Percentiles rank a stretch among this genome's conserved stretches.
phyloP scores from a whole-genome alignment of 2,797 vertebrate species.

The Simalia tracyae region DNA sequence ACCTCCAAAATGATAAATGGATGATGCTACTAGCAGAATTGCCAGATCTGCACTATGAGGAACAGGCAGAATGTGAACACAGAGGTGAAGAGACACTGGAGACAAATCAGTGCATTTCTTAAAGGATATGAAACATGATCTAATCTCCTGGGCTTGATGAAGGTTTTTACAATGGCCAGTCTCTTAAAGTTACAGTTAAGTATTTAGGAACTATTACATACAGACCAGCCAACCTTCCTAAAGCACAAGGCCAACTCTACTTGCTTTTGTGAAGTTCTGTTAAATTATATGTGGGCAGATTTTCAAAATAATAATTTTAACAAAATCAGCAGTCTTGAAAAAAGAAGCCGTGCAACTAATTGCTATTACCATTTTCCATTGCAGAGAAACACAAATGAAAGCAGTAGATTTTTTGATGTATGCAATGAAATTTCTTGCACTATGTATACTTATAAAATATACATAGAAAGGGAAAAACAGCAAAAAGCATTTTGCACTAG shows the following conservation, averaged over 20 bases:
- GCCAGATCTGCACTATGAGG: constrained; percentile 16
- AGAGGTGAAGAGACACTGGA: neutral
- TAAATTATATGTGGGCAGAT: constrained; percentile 22
- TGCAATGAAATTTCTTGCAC: constrained; percentile 62
- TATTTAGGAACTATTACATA: constrained; percentile 8
- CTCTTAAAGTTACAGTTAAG: neutral
- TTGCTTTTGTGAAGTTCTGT: constrained; percentile 5
- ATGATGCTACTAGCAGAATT: constrained; percentile 15
- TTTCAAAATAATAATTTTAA: neutral
- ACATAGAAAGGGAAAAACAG: constrained; percentile 62
- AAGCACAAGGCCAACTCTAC: constrained; percentile 15
- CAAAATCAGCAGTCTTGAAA: constrained; percentile 22
- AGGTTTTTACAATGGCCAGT: neutral
- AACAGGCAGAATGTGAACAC: neutral
- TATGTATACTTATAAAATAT: constrained; percentile 73
- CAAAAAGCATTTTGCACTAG: constrained; percentile 33
- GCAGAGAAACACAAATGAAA: constrained; percentile 62
- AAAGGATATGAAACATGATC: neutral
- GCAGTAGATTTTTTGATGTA: constrained; percentile 62
- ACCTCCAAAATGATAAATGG: neutral
- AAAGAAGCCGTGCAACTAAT: constrained; percentile 44
- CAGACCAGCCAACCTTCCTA: constrained; percentile 5
- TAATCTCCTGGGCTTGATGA: constrained; percentile 4
- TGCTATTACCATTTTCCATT: constrained; percentile 28
- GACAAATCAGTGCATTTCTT: constrained; percentile 26